Evolutionary conservation across 2,888 invertebrate genomes (phyloP).

Genomic region (Andrena marginata): DNA sequence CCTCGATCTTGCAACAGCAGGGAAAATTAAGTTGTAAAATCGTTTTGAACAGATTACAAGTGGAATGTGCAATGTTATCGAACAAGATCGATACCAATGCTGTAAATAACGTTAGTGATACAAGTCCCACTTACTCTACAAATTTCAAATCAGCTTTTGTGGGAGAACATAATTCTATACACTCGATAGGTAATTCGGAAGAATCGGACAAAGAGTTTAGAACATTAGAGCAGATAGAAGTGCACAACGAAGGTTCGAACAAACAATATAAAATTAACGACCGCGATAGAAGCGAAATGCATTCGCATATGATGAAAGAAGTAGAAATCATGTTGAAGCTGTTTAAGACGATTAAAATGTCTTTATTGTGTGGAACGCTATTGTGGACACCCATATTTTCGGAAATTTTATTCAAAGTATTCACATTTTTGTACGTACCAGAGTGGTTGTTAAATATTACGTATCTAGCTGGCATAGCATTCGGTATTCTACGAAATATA

Average conservation of each 20-base stretch:
- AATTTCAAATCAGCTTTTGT: not conserved
- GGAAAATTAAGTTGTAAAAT: constrained; percentile 51
- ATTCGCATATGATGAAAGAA: constrained; percentile 48
- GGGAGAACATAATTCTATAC: not conserved
- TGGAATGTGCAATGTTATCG: constrained; percentile 8
- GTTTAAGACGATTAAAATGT: constrained; percentile 64
- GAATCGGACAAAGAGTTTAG: not conserved
- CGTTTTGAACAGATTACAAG: constrained; percentile 37
- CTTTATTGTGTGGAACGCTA: constrained; percentile 69
- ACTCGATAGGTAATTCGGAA: not conserved
- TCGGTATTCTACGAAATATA: constrained; percentile 72
- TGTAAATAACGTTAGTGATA: not conserved
- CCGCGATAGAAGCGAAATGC: not conserved
- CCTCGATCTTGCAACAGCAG: constrained; percentile 64
- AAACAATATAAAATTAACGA: not conserved
- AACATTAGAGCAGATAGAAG: not conserved
- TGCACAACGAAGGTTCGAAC: not conserved
- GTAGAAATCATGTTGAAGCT: constrained; percentile 56
- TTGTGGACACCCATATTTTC: constrained; percentile 79
- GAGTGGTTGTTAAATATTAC: constrained; percentile 71
- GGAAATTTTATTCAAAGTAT: constrained; percentile 71
- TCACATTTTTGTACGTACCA: constrained; percentile 70
- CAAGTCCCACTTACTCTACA: not conserved
- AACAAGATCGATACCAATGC: not conserved
- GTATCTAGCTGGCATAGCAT: constrained; percentile 69